Evolutionary conservation across 1,140 invertebrate species (phyloP), one percentile per base, ranked within the genome.

Genomic region (Caligus rogercresseyi): DNA sequence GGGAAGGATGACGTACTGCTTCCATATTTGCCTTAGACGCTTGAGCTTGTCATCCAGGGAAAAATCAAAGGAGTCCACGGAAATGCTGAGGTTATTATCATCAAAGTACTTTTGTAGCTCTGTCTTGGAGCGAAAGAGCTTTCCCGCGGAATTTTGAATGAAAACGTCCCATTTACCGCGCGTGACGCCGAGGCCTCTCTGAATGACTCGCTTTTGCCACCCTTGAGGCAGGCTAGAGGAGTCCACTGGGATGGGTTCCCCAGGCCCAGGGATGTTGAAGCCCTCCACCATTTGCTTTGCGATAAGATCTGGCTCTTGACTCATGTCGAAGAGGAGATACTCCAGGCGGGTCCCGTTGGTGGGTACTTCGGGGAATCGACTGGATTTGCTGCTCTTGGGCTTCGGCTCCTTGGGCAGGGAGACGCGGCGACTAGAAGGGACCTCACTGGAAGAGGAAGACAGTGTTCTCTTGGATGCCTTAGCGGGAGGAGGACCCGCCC

Each of bases 91-190:
- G 15, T 60, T 23, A 26, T 25, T 25, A 18, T 60, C 57, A 26
- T 60, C 57, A n/a, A 60, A 60, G 57, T 26, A 21, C 24, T 60
- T 60, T 60, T 60, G 57, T 19, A 60, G 24, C 57, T 60, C 57
- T 18, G 26, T 60, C 52, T 62, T 62, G 18, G 60, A 63, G n/a
- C 53, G 51, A 25, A 63, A 63, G 15, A 25, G 25, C 52, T 63
- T 56, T 52, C 61, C 61, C 2, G n/a, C 7, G 15, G 61, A 23
- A 53, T 25, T 63, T 24, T 21, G 15, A 13, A 63, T 63, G 19
- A 23, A 58, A 16, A 63, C 61, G 18, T 63, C 61, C 61, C 61
- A 63, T 21, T 63, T 63, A 1, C 61, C 61, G 3, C 18, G 13
- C 18, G 61, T 63, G 2, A 63, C 24, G 18, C 60, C 60, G 15